These are phyloP conservation scores for Gryllus bimaculatus DNA, from an alignment of 1,140 invertebrate species.

Conservation along the genomic window DNA sequence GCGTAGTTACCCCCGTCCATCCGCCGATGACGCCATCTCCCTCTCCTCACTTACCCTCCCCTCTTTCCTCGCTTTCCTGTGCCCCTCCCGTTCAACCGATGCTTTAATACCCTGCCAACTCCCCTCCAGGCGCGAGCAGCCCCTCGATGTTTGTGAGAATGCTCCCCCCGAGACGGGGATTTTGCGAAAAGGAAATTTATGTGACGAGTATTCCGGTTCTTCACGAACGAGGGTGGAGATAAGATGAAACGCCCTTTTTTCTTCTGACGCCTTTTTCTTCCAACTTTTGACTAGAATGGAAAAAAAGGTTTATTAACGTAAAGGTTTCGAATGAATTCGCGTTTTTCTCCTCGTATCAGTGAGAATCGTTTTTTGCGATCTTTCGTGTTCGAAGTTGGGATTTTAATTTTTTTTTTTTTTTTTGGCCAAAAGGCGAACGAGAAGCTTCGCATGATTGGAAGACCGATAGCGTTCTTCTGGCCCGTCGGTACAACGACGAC, in stretches of 20 bases:
- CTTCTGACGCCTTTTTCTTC: background rate
- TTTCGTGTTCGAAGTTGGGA: background rate
- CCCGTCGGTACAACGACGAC: too few species aligned
- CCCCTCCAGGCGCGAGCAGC: background rate
- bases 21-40: too few species aligned
- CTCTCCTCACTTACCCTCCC: background rate
- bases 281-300: background rate
- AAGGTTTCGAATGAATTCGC: background rate
- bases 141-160: background rate
- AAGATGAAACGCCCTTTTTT: background rate
- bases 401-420: background rate
- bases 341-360: background rate
- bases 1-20: too few species aligned
- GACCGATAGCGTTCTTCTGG: background rate
- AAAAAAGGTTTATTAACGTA: background rate
- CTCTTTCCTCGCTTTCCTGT: background rate
- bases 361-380: background rate
- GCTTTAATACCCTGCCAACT: constrained; percentile 1
- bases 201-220: background rate
- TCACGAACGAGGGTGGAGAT: background rate
- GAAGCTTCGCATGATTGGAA: background rate
- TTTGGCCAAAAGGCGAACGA: background rate
- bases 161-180: background rate
- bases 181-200: constrained; percentile 5
- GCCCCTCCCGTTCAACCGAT: background rate